Percentiles rank a stretch among this genome's conserved stretches.
Conservation (phyloP, 2,113 vertebrate species). For the Capra hircus region DNA sequence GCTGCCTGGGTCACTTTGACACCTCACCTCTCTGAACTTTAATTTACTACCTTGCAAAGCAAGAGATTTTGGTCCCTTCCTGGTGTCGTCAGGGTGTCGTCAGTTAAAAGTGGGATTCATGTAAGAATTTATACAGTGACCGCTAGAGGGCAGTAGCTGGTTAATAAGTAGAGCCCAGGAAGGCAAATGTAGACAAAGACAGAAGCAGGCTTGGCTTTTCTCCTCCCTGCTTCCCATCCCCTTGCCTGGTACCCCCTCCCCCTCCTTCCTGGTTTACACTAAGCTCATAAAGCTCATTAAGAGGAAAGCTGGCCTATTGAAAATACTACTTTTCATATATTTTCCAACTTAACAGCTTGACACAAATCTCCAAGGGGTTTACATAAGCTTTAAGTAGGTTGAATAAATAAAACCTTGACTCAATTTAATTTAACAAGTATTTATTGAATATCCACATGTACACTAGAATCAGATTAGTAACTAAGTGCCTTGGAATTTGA, state of each 20-base stretch:
- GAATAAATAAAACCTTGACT: slow-evolving; percentile 62
- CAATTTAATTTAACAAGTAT: slow-evolving; percentile 54
- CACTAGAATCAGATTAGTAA: slow-evolving; percentile 47
- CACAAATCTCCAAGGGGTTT: slow-evolving; percentile 52
- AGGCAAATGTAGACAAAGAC: neutral
- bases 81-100: neutral
- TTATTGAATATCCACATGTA: slow-evolving; percentile 48
- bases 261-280: neutral
- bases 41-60: neutral
- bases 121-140: neutral
- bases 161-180: neutral
- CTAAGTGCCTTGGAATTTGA: neutral
- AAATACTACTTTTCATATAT: slow-evolving; percentile 42
- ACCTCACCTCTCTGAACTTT: neutral
- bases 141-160: slow-evolving; percentile 64
- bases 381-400: slow-evolving; percentile 53
- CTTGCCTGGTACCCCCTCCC: neutral
- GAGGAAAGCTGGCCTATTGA: slow-evolving; percentile 27
- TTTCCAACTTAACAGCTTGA: slow-evolving; percentile 58
- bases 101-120: neutral
- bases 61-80: neutral
- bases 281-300: slow-evolving; percentile 27
- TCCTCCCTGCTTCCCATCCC: neutral
- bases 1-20: neutral
- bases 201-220: neutral